These are phyloP conservation scores for Henicopernis longicauda DNA, from an alignment of 2,113 vertebrate genomes.

Conservation along the genomic window DNA sequence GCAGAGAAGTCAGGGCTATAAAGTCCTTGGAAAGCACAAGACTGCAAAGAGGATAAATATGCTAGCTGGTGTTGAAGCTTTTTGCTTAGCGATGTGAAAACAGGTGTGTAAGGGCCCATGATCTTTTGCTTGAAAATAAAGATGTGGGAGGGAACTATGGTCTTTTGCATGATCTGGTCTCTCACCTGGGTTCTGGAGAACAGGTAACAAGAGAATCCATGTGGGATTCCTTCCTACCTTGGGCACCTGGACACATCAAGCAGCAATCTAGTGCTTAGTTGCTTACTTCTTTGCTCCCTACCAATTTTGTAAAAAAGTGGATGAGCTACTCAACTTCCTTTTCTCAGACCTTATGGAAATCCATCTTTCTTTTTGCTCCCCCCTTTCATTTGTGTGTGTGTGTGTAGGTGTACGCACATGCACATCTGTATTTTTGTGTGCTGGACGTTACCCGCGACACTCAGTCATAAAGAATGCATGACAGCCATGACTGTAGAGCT, in stretches of 20 bases:
- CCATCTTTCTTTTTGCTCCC: not conserved
- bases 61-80: not conserved
- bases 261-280: not conserved
- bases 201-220: not conserved
- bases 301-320: not conserved
- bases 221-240: not conserved
- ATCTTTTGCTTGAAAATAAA: not conserved
- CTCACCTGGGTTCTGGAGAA: not conserved
- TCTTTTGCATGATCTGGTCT: not conserved
- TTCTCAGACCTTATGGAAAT: conserved; percentile 6
- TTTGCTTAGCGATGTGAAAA: not conserved
- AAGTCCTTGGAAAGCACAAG: not conserved
- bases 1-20: not conserved
- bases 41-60: not conserved
- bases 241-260: not conserved
- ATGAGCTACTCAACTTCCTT: conserved; percentile 17
- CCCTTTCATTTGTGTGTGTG: not conserved
- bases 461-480: not conserved
- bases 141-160: not conserved
- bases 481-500: not conserved
- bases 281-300: not conserved
- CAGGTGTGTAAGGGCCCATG: not conserved
- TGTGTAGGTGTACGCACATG: not conserved
- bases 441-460: not conserved
- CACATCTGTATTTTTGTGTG: conserved; percentile 7